These are phyloP conservation scores for Patella pellucida DNA, from an alignment of 2,888 invertebrate species.

Conservation along the genomic window DNA sequence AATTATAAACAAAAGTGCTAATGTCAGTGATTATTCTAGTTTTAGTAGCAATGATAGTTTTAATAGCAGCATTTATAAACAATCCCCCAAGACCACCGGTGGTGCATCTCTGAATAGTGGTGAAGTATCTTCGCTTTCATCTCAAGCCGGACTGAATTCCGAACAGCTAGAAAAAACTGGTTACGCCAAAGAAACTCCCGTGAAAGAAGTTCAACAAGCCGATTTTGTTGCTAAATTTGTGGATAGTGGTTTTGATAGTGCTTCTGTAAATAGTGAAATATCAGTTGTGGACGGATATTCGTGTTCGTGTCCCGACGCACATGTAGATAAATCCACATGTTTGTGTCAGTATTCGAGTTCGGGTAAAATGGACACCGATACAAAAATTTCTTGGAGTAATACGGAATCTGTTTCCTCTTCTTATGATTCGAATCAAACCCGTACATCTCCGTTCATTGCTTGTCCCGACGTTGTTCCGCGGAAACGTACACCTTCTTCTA, in stretches of 20 bases:
- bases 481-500: background rate
- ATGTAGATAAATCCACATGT: background rate
- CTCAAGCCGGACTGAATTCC: slow-evolving; percentile 47
- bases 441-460: background rate
- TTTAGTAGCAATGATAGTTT: slow-evolving; percentile 55
- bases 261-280: slow-evolving; percentile 53
- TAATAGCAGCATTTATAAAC: slow-evolving; percentile 36
- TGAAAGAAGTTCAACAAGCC: background rate
- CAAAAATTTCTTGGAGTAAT: background rate
- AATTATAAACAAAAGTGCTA: background rate
- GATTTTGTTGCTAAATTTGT: slow-evolving; percentile 20
- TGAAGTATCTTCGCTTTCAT: slow-evolving; percentile 53
- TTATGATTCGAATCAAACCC: background rate
- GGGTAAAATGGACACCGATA: slow-evolving; percentile 15
- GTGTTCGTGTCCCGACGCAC: slow-evolving; percentile 30
- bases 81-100: slow-evolving; percentile 29
- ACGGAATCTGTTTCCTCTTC: background rate
- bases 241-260: slow-evolving; percentile 63
- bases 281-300: slow-evolving; percentile 42
- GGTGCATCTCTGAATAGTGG: slow-evolving; percentile 55
- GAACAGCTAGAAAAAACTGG: slow-evolving; percentile 46
- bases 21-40: slow-evolving; percentile 33
- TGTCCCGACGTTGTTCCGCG: slow-evolving; percentile 1
- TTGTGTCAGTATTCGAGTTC: slow-evolving; percentile 14
- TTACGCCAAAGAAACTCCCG: slow-evolving; percentile 26